Evolutionary conservation across 2,113 vertebrate species (phyloP).

Genomic region (Clupea harengus): DNA sequence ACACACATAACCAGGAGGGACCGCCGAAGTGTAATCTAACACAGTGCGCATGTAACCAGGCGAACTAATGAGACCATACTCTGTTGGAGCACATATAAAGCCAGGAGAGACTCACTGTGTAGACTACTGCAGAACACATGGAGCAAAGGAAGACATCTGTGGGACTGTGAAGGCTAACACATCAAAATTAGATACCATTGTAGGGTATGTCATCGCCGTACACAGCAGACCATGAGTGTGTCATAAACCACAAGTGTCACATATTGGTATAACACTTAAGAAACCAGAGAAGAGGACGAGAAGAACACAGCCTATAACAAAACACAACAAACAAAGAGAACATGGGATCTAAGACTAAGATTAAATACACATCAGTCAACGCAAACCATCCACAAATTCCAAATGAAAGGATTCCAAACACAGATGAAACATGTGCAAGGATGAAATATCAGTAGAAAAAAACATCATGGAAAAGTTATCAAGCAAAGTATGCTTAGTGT

Average conservation of each 20-base stretch:
- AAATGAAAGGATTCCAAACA: background rate
- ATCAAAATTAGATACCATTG: background rate
- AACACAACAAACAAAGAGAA: background rate
- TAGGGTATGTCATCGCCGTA: background rate
- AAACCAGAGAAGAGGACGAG: background rate
- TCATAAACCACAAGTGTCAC: background rate
- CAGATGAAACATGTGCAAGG: background rate
- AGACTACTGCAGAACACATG: constrained; percentile 1
- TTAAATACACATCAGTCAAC: background rate
- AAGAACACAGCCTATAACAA: background rate
- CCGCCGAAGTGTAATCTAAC: background rate
- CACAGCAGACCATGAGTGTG: background rate
- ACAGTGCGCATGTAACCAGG: constrained; percentile 1
- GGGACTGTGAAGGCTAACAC: background rate
- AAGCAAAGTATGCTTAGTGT: background rate
- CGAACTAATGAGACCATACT: background rate
- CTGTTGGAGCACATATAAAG: background rate
- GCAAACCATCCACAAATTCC: background rate
- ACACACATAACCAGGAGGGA: constrained; percentile 1
- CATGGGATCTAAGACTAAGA: background rate
- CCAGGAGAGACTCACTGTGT: background rate
- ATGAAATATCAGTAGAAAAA: background rate
- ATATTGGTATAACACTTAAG: background rate
- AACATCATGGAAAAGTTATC: background rate
- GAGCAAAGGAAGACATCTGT: background rate